A percentile compares a stretch with the other conserved stretches of the same genome.
Conservation (phyloP, 2,113 vertebrate species). For the Lampris megalopsis region DNA sequence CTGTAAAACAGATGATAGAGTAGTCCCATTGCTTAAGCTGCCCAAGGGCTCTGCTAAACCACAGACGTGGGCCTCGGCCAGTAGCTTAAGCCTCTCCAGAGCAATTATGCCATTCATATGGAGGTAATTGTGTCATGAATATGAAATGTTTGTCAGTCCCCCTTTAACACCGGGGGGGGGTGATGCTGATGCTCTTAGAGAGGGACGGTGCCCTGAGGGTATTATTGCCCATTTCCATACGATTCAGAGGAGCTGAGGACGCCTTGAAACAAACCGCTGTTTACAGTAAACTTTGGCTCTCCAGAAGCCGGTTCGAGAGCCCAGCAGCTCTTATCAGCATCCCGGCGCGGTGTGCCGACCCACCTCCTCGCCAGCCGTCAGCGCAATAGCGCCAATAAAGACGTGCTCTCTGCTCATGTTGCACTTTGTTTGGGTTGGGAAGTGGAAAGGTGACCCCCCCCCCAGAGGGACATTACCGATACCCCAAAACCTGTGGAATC, state of each 20-base stretch:
- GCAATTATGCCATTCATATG: slow-evolving; percentile 81
- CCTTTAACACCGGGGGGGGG: slow-evolving; percentile 67
- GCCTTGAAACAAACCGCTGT: slow-evolving; percentile 62
- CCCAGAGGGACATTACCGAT: no score
- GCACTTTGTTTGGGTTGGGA: no score
- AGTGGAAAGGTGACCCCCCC: no score
- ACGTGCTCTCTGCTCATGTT: no score
- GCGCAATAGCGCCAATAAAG: no score
- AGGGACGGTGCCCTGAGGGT: slow-evolving; percentile 74
- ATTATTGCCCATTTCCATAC: slow-evolving; percentile 79
- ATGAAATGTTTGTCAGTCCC: slow-evolving; percentile 77
- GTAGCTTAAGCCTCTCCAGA: slow-evolving; percentile 76
- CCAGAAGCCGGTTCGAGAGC: background rate
- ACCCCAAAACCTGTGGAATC: no score
- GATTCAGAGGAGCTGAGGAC: slow-evolving; percentile 65
- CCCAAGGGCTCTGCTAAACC: slow-evolving; percentile 64
- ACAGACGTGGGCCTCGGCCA: slow-evolving; percentile 62
- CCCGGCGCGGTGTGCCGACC: no score
- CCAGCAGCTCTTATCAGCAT: no score
- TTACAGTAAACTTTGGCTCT: slow-evolving; percentile 77
- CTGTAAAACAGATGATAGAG: slow-evolving; percentile 34
- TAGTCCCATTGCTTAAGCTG: slow-evolving; percentile 42
- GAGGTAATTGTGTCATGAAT: slow-evolving; percentile 80
- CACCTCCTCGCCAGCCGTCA: no score
- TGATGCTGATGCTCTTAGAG: slow-evolving; percentile 55